Conservation (phyloP, 2,113 vertebrate genomes). For the Boulengeromyrus knoepffleri region DNA sequence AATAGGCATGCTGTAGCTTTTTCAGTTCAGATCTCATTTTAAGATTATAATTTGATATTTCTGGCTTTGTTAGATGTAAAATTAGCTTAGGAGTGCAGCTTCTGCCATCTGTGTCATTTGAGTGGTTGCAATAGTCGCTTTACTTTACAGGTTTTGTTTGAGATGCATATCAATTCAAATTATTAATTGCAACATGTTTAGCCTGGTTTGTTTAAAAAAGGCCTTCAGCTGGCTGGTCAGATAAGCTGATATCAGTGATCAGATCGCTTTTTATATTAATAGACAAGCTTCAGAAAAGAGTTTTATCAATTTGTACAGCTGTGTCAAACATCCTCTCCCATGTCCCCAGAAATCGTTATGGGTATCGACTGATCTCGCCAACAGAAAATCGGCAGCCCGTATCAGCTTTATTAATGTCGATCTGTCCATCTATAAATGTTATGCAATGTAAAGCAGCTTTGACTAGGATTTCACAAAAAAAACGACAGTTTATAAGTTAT, state of each 20-base stretch:
- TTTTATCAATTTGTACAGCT: not conserved
- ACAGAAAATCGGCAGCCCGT: not conserved
- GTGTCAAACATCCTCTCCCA: not conserved
- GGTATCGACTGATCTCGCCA: not conserved
- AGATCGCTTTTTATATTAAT: not conserved
- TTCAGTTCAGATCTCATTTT: not conserved
- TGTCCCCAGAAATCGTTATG: not conserved
- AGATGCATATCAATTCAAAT: not conserved
- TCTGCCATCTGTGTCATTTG: not conserved
- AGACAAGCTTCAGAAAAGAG: not conserved
- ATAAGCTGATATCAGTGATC: not conserved
- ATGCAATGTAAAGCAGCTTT: not conserved
- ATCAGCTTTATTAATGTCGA: not conserved
- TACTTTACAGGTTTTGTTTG: not conserved
- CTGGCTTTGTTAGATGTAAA: not conserved
- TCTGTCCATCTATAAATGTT: not conserved
- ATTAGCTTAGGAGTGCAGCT: not conserved
- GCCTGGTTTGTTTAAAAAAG: not conserved
- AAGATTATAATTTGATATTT: not conserved
- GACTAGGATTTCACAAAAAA: not conserved
- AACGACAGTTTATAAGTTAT: not conserved
- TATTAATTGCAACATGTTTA: not conserved
- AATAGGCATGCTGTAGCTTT: not conserved
- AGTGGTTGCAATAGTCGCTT: not conserved
- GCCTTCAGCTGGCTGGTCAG: not conserved